A percentile compares a stretch with the other conserved stretches of the same genome.
These are phyloP conservation scores for Chrysaora quinquecirrha DNA, from an alignment of 30 jellyfish, hydroid and myxozoan species.

Conservation along the genomic window DNA sequence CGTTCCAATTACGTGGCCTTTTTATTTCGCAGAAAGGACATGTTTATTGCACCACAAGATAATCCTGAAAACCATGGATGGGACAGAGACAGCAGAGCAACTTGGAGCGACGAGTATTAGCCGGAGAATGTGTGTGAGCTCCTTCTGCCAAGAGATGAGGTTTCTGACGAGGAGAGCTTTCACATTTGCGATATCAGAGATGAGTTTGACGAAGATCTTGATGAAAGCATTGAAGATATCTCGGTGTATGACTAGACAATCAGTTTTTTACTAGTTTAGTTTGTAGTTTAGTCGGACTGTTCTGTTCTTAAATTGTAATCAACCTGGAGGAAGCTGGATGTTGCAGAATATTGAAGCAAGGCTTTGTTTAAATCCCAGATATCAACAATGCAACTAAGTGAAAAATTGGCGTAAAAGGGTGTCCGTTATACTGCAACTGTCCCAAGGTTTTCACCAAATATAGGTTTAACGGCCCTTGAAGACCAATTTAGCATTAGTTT, in stretches of 20 bases:
- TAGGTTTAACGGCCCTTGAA: not conserved
- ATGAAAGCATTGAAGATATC: not conserved
- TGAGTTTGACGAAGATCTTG: constrained; percentile 6
- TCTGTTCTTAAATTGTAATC: not conserved
- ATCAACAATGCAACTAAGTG: too few species aligned
- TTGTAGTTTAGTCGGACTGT: not conserved
- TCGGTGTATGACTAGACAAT: not conserved
- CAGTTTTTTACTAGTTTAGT: not conserved
- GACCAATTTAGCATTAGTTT: not conserved
- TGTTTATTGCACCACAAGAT: not conserved
- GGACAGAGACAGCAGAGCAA: constrained; percentile 4
- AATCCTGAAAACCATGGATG: constrained; percentile 15
- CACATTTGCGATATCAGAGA: not conserved
- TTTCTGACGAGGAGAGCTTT: constrained; percentile 1
- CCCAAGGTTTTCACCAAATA: not conserved
- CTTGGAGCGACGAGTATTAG: not conserved
- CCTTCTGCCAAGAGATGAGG: constrained; percentile 11
- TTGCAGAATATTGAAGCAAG: not conserved
- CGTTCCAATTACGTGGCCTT: constrained; percentile 4
- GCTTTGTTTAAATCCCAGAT: not conserved
- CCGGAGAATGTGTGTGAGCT: constrained; percentile 3
- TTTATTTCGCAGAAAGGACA: not conserved
- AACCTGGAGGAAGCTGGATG: not conserved
- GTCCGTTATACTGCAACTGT: too few species aligned
- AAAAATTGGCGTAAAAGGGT: too few species aligned